Evolutionary conservation across 2,797 vertebrate species (phyloP).

Genomic region (Tapirus indicus): DNA sequence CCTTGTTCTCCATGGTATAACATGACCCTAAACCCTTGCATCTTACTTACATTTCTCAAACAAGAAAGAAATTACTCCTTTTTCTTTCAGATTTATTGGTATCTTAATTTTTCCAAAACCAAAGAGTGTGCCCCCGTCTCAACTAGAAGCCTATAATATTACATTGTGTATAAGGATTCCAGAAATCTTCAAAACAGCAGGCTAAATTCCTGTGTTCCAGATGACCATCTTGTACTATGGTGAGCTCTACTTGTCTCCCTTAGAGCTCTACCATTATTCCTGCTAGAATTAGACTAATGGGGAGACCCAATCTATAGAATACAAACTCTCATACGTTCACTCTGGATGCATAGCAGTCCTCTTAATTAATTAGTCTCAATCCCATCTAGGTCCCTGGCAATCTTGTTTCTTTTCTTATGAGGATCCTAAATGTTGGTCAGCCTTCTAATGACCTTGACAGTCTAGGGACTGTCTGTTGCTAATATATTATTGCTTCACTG

Average conservation of each 20-base stretch:
- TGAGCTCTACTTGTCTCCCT: background rate
- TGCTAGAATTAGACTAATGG: background rate
- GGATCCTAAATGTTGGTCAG: background rate
- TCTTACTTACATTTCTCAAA: slow-evolving; percentile 9
- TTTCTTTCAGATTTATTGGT: slow-evolving; percentile 1
- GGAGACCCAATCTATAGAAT: background rate
- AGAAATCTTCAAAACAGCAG: slow-evolving; percentile 13
- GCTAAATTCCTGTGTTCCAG: background rate
- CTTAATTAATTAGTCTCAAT: background rate
- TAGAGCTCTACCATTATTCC: background rate
- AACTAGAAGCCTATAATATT: background rate
- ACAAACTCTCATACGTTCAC: background rate
- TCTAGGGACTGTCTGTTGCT: background rate
- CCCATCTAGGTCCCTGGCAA: background rate
- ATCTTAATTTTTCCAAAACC: slow-evolving; percentile 6
- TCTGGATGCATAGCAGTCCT: background rate
- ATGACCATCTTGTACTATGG: background rate
- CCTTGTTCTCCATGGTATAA: background rate
- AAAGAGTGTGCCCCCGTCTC: background rate
- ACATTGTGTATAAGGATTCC: background rate
- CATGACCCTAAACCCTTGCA: background rate
- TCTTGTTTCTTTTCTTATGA: background rate
- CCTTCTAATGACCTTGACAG: background rate
- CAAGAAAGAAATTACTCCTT: slow-evolving; percentile 38
- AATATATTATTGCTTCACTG: background rate